Conservation (phyloP, 2,888 invertebrate genomes). For the Apotomis betuletana region DNA sequence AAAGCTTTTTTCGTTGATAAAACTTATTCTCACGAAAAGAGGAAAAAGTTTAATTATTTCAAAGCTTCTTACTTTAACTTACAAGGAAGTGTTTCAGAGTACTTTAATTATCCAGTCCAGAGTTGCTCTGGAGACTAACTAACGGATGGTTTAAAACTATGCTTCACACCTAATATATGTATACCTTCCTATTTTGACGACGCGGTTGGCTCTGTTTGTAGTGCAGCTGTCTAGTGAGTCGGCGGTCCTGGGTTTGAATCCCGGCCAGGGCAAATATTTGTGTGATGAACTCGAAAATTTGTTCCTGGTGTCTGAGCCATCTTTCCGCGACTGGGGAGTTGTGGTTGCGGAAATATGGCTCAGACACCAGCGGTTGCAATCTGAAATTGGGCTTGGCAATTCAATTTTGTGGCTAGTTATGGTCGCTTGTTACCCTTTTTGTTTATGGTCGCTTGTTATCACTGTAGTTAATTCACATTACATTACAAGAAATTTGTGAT, state of each 20-base stretch:
- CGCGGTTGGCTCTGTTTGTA: not conserved
- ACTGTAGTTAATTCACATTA: no score
- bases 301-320: no score
- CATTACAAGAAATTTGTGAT: no score
- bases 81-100: conserved; percentile 34
- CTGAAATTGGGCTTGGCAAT: not conserved
- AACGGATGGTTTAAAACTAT: not conserved
- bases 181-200: not conserved
- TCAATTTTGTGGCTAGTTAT: not conserved
- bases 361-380: not conserved
- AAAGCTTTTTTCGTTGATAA: conserved; percentile 50
- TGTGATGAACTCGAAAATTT: no score
- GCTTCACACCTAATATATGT: no score
- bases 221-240: no score
- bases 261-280: no score
- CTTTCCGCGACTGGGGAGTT: no score
- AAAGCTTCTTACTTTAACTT: conserved; percentile 37
- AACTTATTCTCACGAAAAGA: conserved; percentile 45
- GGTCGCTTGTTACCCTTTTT: not conserved
- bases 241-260: no score
- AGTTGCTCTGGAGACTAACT: not conserved
- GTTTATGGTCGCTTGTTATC: not conserved
- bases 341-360: not conserved
- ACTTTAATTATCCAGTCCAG: conserved; percentile 33
- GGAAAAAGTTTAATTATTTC: conserved; percentile 43